Evolutionary conservation across 2,888 invertebrate genomes (phyloP).

Genomic region (Emesis russula): DNA sequence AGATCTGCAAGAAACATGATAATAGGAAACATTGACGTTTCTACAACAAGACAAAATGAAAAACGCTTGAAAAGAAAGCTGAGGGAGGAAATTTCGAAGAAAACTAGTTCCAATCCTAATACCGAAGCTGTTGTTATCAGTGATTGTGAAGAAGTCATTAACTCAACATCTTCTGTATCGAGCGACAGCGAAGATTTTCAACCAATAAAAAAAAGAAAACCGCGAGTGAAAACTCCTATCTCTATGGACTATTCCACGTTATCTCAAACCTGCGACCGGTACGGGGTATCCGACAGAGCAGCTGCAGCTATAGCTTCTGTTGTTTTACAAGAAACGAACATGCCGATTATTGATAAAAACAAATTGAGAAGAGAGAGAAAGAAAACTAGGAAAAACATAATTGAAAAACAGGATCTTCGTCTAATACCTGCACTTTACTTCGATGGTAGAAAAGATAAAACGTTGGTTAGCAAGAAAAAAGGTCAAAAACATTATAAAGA

Average conservation of each 20-base stretch:
- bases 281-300: background rate
- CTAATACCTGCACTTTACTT: slow-evolving; percentile 9
- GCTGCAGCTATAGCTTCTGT: too few relatives aligned
- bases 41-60: background rate
- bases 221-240: too few relatives aligned
- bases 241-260: too few relatives aligned
- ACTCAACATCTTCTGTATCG: too few relatives aligned
- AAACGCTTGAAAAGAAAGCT: background rate
- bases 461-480: slow-evolving; percentile 53
- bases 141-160: too few relatives aligned
- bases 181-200: too few relatives aligned
- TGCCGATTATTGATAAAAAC: too few relatives aligned
- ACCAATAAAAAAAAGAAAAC: too few relatives aligned
- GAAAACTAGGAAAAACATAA: slow-evolving; percentile 34
- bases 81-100: too few relatives aligned
- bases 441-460: slow-evolving; percentile 63
- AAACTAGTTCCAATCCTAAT: too few relatives aligned
- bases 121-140: too few relatives aligned
- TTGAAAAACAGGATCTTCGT: background rate
- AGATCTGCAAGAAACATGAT: background rate
- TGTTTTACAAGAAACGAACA: background rate
- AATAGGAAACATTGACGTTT: background rate
- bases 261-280: too few relatives aligned
- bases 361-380: background rate
- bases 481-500: slow-evolving; percentile 19